A percentile compares a stretch with the other conserved stretches of the same genome.
These are phyloP conservation scores for Odobenus rosmarus DNA, from an alignment of 2,113 vertebrate genomes.

Conservation along the genomic window DNA sequence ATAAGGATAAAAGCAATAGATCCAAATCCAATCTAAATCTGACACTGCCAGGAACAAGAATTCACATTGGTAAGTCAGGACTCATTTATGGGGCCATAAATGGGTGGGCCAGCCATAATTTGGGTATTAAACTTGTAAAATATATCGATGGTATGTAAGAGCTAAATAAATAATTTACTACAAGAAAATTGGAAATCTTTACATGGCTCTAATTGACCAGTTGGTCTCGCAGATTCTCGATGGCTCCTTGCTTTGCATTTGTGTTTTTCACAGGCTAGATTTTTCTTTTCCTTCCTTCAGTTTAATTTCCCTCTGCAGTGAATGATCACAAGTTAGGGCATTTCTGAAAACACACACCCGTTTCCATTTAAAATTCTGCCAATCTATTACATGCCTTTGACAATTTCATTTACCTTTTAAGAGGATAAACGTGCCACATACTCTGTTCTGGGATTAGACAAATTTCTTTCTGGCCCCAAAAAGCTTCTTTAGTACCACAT, in stretches of 20 bases:
- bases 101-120: slow-evolving; percentile 89
- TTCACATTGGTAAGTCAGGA: slow-evolving; percentile 87
- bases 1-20: slow-evolving; percentile 90
- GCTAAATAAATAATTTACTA: slow-evolving; percentile 92
- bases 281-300: slow-evolving; percentile 70
- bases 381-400: slow-evolving; percentile 76
- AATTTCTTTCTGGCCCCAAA: slow-evolving; percentile 53
- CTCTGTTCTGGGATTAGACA: slow-evolving; percentile 50
- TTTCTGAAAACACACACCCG: slow-evolving; percentile 71
- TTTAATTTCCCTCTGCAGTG: slow-evolving; percentile 78
- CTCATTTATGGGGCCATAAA: slow-evolving; percentile 90
- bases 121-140: slow-evolving; percentile 91
- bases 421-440: slow-evolving; percentile 73
- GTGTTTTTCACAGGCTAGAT: slow-evolving; percentile 73
- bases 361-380: slow-evolving; percentile 80
- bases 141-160: slow-evolving; percentile 87
- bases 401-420: slow-evolving; percentile 82
- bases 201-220: slow-evolving; percentile 86
- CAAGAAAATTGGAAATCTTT: slow-evolving; percentile 91
- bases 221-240: slow-evolving; percentile 77
- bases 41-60: slow-evolving; percentile 88
- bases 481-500: neutral
- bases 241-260: slow-evolving; percentile 75
- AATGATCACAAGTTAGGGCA: slow-evolving; percentile 71
- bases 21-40: slow-evolving; percentile 92